phyloP scores from a whole-genome alignment of 92 coral and sea anemone species.

The Galaxea fascicularis region DNA sequence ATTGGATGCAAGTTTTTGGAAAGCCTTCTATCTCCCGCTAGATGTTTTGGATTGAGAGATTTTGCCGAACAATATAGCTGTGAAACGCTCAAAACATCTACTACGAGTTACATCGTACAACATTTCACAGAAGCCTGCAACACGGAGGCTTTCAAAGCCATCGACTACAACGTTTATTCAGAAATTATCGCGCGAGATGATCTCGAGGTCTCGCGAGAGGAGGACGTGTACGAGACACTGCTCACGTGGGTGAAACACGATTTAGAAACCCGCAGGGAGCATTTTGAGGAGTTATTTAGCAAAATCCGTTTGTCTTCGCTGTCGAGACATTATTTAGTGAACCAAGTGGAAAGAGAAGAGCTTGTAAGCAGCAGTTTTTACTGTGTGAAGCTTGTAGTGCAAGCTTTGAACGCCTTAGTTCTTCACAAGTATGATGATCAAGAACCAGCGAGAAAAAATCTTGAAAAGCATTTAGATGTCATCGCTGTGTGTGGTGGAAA shows the following conservation, averaged over 20 bases:
- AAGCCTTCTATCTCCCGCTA: conserved; percentile 66
- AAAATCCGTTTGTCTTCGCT: conserved; percentile 60
- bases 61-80: conserved; percentile 91
- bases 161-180: conserved; percentile 58
- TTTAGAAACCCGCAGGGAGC: conserved; percentile 51
- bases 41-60: conserved; percentile 79
- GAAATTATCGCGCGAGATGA: conserved; percentile 87
- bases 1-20: conserved; percentile 75
- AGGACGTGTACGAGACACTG: conserved; percentile 81
- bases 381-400: conserved; percentile 73
- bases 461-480: conserved; percentile 64
- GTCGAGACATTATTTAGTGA: conserved; percentile 70
- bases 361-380: conserved; percentile 69
- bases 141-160: conserved; percentile 73
- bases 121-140: conserved; percentile 81
- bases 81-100: conserved; percentile 64
- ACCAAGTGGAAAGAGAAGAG: conserved; percentile 73
- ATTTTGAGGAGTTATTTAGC: conserved; percentile 75
- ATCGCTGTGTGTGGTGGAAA: conserved; percentile 82
- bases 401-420: conserved; percentile 69
- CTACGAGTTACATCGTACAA: conserved; percentile 70
- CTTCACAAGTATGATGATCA: conserved; percentile 52
- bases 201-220: conserved; percentile 77
- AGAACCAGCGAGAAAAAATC: conserved; percentile 49
- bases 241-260: conserved; percentile 75